Conservation (phyloP, 1,140 invertebrate species). For the Drosophila mojavensis region DNA sequence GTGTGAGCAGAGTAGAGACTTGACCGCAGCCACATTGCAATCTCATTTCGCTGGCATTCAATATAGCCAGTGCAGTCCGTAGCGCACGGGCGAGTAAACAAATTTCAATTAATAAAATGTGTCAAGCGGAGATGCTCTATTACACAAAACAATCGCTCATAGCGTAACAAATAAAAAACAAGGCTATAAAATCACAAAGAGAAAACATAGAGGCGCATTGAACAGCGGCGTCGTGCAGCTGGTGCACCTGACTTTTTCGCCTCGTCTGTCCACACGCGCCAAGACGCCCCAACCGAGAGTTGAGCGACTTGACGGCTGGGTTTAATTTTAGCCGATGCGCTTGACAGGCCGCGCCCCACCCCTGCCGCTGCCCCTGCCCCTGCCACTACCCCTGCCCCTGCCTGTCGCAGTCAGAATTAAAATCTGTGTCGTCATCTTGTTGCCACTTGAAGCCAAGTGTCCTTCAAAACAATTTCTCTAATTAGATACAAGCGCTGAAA, state of each 20-base stretch:
- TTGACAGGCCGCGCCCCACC: not conserved
- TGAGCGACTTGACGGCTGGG: constrained; percentile 42
- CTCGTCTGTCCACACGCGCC: not conserved
- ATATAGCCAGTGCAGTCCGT: constrained; percentile 31
- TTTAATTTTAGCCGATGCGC: constrained; percentile 63
- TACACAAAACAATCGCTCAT: constrained; percentile 52
- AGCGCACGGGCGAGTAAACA: constrained; percentile 62
- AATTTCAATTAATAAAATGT: constrained; percentile 82
- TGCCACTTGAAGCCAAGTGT: constrained; percentile 68
- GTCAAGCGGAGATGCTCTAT: constrained; percentile 75
- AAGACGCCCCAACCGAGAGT: not conserved
- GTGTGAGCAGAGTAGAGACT: not conserved
- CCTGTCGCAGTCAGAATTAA: constrained; percentile 8
- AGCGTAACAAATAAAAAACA: constrained; percentile 5
- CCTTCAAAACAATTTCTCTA: constrained; percentile 82
- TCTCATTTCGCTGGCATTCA: not conserved
- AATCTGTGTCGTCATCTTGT: constrained; percentile 67
- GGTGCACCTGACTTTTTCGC: constrained; percentile 64
- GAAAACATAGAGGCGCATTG: constrained; percentile 14
- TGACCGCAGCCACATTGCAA: not conserved
- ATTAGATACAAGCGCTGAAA: constrained; percentile 67
- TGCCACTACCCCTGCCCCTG: not conserved
- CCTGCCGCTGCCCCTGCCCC: not conserved
- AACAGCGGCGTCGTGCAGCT: constrained; percentile 19
- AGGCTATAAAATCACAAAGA: not conserved